Base-by-base conservation (phyloP, 2,888 invertebrate genomes). In the Campoplex nolae region DNA sequence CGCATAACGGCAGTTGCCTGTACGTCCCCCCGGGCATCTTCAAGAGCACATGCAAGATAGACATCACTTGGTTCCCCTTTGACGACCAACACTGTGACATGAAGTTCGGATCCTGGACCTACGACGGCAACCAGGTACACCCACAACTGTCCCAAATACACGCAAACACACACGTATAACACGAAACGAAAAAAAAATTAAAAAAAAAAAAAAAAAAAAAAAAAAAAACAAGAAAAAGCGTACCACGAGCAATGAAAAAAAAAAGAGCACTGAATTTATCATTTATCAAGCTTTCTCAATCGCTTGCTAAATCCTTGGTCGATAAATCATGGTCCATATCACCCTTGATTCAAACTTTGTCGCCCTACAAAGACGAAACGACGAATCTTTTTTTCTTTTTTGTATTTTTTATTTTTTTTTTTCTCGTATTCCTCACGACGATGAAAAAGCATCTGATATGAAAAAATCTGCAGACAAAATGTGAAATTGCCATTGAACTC, bases 21-120 rank as follows among this genome's bases (percentile, higher is more conserved):
- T 99, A 99, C 97, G 98, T 99, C 96, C 99, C 99, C 95, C 99
- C 99, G 95, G 99, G 99, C 95, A 99, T 99, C 96, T 99, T 99
- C 97, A 99, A 99, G 97, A 99, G 99, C 97, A 99, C 99, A 96
- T 99, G 99, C 97, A 98, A 98, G 97, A 99, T 99, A 96, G 99
- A 99, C 97, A 99, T 99, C 97, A 99, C 99, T 95, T 99, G 99
- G 99, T 99, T 99, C 97, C 99, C 99, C 95, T 99, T 99, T 96
- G 99, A 99, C 96, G 99, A 99, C 96, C 99, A 99, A 97, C 97
- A 98, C 96, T 99, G 99, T 96, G 97, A 98, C 96, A 98, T 99
- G 98, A 99, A 99, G 97, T 99, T 99, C 95, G 99, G 99, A 96
- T 99, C 99, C 96, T 99, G 99, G 99, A 99, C 99, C 95, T 99